Base-by-base conservation (phyloP, 2,888 invertebrate genomes). In the Chalcis sispes region DNA sequence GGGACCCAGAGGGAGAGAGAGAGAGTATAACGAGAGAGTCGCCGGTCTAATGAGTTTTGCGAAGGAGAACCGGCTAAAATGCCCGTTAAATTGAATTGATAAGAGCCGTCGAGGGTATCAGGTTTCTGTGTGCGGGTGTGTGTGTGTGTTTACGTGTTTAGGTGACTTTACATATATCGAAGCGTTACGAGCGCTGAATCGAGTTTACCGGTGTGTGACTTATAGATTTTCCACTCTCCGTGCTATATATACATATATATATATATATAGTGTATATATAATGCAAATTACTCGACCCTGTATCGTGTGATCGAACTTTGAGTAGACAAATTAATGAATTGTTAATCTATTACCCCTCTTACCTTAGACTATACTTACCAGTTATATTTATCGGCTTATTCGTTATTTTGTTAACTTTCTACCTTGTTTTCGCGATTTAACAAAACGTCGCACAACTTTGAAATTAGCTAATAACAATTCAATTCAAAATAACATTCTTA, bases 71-170 rank as follows among this genome's bases (percentile, higher is more conserved):
- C 59, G 61, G 62, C 77, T 71, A 77, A 72, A 72, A 54, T 56
- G 66, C 58, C 73, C 66, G 72, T 70, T 69, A 59, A 78, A 78
- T 78, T 75, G 78, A 78, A 75, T 78, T 71, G 78, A 78, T 78
- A 78, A 78, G 75, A 59, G 48, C 15, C n/a, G 25, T 5, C 27
- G 40, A 18, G 23, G 52, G 27, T n/a, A n/a, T n/a, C n/a, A n/a
- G n/a, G n/a, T n/a, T n/a, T n/a, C n/a, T n/a, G n/a, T n/a, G n/a
- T n/a, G n/a, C n/a, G n/a, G n/a, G 32, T 36, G 52, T 54, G 69
- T 15, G 48, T n/a, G 65, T 42, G 65, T n/a, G 29, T 20, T 7
- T n/a, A 42, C 4, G 52, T 20, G 61, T 27, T 4, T 15, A n/a
- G 8, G 50, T 20, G 50, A 4, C 7, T 7, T 2, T 0, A 27